Percentiles rank a stretch among this genome's conserved stretches.
Conservation (phyloP, 2,888 invertebrate species). For the Agapostemon virescens region DNA sequence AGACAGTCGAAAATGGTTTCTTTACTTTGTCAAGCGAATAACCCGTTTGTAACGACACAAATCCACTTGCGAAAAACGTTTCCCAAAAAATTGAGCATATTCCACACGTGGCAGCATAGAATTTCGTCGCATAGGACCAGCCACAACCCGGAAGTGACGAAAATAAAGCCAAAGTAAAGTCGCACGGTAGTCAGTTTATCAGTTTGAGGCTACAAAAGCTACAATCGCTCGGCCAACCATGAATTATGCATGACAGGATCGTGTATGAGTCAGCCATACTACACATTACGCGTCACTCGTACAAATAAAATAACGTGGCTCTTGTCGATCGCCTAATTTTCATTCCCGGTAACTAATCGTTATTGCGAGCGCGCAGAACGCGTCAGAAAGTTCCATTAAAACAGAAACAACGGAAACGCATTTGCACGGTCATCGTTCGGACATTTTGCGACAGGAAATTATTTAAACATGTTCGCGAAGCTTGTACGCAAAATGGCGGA, state of each 20-base stretch:
- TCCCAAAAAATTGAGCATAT: not conserved
- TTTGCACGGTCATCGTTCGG: not conserved
- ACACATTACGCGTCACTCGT: conserved; percentile 27
- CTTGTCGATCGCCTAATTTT: conserved; percentile 14
- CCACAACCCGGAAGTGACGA: not conserved
- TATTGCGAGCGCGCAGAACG: not conserved
- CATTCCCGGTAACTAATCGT: not conserved
- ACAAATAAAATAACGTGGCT: conserved; percentile 37
- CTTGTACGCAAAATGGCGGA: too few relatives aligned
- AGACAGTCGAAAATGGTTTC: not conserved
- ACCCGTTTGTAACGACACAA: not conserved
- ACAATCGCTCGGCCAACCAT: conserved; percentile 21
- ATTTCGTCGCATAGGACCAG: not conserved
- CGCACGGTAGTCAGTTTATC: not conserved
- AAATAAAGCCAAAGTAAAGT: conserved; percentile 6
- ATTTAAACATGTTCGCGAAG: too few relatives aligned
- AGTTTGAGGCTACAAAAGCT: conserved; percentile 7
- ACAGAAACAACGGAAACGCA: not conserved
- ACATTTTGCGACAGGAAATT: too few relatives aligned
- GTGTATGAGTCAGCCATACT: conserved; percentile 39
- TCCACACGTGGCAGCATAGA: not conserved
- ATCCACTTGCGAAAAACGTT: not conserved
- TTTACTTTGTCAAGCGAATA: not conserved
- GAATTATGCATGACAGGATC: conserved; percentile 44
- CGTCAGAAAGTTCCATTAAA: too few relatives aligned